These are phyloP conservation scores for Apodemia duryi DNA, from an alignment of 2,888 invertebrate genomes.

Conservation along the genomic window DNA sequence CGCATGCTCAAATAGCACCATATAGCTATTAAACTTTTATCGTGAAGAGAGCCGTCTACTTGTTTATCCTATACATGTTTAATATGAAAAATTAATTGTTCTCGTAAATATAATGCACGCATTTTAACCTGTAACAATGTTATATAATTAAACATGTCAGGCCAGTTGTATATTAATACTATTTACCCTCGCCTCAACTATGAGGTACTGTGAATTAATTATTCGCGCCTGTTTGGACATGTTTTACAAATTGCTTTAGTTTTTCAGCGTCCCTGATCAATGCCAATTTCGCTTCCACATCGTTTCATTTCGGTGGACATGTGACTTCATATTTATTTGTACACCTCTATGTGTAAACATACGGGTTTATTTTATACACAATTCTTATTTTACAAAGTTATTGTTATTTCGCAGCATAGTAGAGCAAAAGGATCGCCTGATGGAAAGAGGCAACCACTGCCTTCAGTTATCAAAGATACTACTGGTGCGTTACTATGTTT, in stretches of 20 bases:
- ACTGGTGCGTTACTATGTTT: no score
- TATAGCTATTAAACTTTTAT: no score
- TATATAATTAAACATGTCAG: slow-evolving; percentile 9
- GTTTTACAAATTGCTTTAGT: slow-evolving; percentile 37
- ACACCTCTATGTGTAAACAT: slow-evolving; percentile 9
- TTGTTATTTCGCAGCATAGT: no score
- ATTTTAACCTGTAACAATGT: slow-evolving; percentile 1
- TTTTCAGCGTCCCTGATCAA: slow-evolving; percentile 30
- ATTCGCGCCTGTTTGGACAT: slow-evolving; percentile 22
- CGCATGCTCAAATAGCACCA: no score
- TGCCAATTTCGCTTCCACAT: slow-evolving; percentile 3
- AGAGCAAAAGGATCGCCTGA: no score
- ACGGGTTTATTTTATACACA: not conserved
- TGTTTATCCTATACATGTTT: no score
- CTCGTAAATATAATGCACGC: slow-evolving; percentile 1
- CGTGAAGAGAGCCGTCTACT: no score
- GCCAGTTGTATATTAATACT: slow-evolving; percentile 1
- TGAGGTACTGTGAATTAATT: slow-evolving; percentile 24
- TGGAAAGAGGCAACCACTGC: no score
- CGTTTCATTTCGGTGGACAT: slow-evolving; percentile 17
- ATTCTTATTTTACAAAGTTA: no score
- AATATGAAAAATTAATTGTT: no score
- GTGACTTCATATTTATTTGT: slow-evolving; percentile 23
- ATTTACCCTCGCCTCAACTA: slow-evolving; percentile 7
- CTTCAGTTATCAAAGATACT: no score